Evolutionary conservation across 2,797 vertebrate genomes (phyloP).

Genomic region (Malacoraja senta): DNA sequence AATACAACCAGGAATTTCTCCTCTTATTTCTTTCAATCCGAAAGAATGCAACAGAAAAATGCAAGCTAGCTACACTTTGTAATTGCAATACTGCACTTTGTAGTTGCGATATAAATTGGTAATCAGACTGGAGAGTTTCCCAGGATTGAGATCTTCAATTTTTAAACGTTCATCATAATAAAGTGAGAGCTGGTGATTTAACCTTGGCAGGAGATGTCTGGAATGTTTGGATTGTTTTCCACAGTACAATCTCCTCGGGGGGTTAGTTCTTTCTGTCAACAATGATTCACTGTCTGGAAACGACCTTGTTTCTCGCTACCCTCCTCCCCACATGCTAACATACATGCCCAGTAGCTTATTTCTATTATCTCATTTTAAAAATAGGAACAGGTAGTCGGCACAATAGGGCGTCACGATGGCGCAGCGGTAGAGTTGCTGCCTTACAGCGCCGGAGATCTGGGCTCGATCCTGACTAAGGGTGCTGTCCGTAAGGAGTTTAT

Average conservation of each 20-base stretch:
- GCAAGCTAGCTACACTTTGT: not conserved
- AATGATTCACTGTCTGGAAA: slow-evolving; percentile 30
- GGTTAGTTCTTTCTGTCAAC: slow-evolving; percentile 28
- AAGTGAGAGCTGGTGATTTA: not conserved
- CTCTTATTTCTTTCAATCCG: not conserved
- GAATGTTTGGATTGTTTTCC: slow-evolving; percentile 34
- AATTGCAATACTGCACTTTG: not conserved
- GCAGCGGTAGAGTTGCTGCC: no score
- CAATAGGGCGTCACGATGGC: no score
- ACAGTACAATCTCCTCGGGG: not conserved
- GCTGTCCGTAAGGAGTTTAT: no score
- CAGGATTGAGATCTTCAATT: not conserved
- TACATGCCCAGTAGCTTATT: not conserved
- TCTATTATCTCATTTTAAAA: not conserved
- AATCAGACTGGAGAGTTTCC: not conserved
- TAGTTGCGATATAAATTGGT: not conserved
- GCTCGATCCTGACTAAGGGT: no score
- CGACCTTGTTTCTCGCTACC: not conserved
- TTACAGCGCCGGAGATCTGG: no score
- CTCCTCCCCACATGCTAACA: not conserved
- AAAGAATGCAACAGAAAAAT: not conserved
- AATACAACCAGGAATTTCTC: not conserved
- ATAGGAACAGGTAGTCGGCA: no score
- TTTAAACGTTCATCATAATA: not conserved
- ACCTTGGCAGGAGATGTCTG: slow-evolving; percentile 6